A percentile compares a stretch with the other conserved stretches of the same genome.
phyloP scores from a whole-genome alignment of 2,888 invertebrate genomes.

The Eupithecia subfuscata region DNA sequence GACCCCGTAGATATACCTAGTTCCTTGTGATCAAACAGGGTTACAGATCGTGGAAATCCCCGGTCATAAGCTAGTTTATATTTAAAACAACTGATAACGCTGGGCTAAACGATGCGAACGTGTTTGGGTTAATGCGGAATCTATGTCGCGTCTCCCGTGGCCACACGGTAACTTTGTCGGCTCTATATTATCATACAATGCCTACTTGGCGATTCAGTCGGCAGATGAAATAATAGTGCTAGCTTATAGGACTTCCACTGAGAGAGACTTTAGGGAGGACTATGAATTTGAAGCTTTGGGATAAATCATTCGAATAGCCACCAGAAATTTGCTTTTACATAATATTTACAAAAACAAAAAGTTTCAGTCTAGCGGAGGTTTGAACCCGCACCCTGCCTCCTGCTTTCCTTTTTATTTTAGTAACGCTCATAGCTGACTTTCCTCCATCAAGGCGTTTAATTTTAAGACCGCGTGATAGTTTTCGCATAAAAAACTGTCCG shows the following conservation, averaged over 20 bases:
- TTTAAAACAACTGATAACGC: slow-evolving; percentile 26
- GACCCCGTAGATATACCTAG: neutral
- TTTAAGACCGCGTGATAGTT: neutral
- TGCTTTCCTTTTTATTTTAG: neutral
- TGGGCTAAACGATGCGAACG: slow-evolving; percentile 30
- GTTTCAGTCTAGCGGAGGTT: neutral
- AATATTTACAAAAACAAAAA: neutral
- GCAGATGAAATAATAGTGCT: slow-evolving; percentile 58
- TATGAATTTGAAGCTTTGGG: neutral
- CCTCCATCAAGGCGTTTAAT: neutral
- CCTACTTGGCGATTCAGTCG: slow-evolving; percentile 75
- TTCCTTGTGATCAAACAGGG: neutral
- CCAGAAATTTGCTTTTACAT: neutral
- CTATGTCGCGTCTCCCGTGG: slow-evolving; percentile 60
- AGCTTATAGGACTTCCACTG: slow-evolving; percentile 17
- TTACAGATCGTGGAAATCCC: neutral
- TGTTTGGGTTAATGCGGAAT: slow-evolving; percentile 42
- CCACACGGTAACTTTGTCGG: slow-evolving; percentile 77
- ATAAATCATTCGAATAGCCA: neutral
- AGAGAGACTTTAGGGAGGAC: neutral
- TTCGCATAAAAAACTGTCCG: neutral
- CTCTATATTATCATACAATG: slow-evolving; percentile 82
- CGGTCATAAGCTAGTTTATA: slow-evolving; percentile 5
- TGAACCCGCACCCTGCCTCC: neutral
- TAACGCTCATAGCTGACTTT: neutral